Evolutionary conservation across 2,797 vertebrate species (phyloP).

Genomic region (Chlorospingus semifuscus): DNA sequence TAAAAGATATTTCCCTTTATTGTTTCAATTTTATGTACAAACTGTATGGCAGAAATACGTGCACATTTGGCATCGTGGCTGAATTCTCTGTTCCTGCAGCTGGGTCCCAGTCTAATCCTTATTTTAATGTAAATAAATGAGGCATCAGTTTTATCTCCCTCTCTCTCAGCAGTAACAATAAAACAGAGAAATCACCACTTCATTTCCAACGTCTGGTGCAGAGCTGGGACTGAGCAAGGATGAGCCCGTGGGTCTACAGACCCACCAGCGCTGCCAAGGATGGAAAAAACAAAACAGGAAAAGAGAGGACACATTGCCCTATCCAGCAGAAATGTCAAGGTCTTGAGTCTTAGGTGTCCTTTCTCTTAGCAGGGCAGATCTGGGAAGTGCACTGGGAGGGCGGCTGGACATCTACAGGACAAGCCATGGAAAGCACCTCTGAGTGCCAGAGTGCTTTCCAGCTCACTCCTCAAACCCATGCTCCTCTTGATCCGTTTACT

Average conservation of each 20-base stretch:
- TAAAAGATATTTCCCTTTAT: conserved; percentile 64
- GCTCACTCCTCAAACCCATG: conserved; percentile 37
- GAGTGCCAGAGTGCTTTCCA: conserved; percentile 38
- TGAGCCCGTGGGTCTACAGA: accelerated
- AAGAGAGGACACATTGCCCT: background rate
- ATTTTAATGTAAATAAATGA: conserved; percentile 64
- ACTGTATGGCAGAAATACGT: conserved; percentile 40
- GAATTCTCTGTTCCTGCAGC: background rate
- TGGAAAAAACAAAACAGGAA: background rate
- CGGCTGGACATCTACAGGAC: background rate
- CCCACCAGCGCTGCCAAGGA: background rate
- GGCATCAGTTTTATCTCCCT: conserved; percentile 36
- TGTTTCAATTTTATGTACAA: conserved; percentile 65
- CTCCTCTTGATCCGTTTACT: conserved; percentile 62
- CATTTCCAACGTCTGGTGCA: background rate
- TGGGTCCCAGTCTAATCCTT: conserved; percentile 49
- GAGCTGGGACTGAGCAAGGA: background rate
- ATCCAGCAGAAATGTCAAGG: background rate
- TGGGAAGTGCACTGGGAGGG: background rate
- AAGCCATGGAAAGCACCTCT: conserved; percentile 18
- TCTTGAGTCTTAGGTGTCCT: background rate
- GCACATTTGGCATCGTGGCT: background rate
- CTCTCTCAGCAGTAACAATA: conserved; percentile 31
- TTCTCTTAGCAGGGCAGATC: background rate
- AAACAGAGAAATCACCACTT: conserved; percentile 35